Conservation (phyloP, 1,140 invertebrate genomes). For the Trichonephila inaurata region DNA sequence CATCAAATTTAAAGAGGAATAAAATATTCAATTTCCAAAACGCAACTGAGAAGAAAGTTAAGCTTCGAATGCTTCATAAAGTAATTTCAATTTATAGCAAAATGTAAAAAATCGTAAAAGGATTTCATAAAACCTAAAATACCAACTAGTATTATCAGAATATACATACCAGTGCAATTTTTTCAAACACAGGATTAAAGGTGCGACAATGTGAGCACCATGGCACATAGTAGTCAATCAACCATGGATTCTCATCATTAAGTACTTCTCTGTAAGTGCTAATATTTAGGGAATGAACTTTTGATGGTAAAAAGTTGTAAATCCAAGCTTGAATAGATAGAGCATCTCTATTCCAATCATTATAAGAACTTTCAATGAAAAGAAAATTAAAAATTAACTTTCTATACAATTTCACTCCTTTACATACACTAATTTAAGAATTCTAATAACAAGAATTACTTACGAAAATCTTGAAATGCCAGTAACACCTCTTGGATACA, state of each 20-base stretch:
- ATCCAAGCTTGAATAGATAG: constrained; percentile 85
- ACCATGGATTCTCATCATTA: constrained; percentile 82
- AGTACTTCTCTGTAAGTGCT: constrained; percentile 81
- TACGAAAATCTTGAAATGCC: constrained; percentile 82
- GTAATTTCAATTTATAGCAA: too few species aligned
- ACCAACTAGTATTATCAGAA: not conserved
- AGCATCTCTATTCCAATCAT: constrained; percentile 84
- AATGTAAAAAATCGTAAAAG: too few species aligned
- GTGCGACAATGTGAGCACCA: constrained; percentile 88
- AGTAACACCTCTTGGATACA: constrained; percentile 84
- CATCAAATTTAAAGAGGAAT: too few species aligned
- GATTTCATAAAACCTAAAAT: too few species aligned
- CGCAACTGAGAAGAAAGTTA: too few species aligned
- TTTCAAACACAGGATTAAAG: constrained; percentile 87
- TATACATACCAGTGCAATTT: constrained; percentile 84
- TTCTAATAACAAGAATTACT: constrained; percentile 79
- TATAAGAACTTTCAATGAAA: constrained; percentile 83
- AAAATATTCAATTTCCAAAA: too few species aligned
- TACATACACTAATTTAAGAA: not conserved
- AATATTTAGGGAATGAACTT: constrained; percentile 81
- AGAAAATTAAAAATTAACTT: not conserved
- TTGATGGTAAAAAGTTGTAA: constrained; percentile 84
- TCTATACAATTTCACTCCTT: not conserved
- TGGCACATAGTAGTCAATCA: constrained; percentile 88
- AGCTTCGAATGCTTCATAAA: too few species aligned